These are phyloP conservation scores for Falco concolor DNA, from an alignment of 2,797 vertebrate genomes.

Conservation along the genomic window DNA sequence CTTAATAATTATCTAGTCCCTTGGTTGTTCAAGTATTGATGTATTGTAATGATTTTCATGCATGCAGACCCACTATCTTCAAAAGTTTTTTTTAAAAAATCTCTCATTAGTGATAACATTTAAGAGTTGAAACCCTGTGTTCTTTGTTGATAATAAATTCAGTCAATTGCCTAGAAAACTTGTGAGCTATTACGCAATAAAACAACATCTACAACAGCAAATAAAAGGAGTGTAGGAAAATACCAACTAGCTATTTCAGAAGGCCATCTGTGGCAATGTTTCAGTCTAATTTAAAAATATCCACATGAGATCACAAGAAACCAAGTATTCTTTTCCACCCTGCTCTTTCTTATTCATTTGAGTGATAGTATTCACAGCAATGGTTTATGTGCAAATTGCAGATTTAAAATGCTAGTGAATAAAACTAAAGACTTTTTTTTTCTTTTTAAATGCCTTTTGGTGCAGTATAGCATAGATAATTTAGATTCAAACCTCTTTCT, in stretches of 20 bases:
- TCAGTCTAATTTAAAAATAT: slow-evolving; percentile 47
- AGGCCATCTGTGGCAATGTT: neutral
- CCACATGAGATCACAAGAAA: slow-evolving; percentile 9
- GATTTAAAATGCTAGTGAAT: slow-evolving; percentile 42
- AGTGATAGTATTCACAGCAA: slow-evolving; percentile 17
- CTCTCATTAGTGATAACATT: neutral
- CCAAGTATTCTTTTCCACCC: neutral
- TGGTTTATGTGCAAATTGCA: slow-evolving; percentile 53
- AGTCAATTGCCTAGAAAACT: neutral
- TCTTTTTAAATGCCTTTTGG: slow-evolving; percentile 3
- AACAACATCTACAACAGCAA: neutral
- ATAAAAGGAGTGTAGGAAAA: neutral
- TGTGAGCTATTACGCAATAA: neutral
- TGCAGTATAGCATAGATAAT: slow-evolving; percentile 31
- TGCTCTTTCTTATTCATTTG: neutral
- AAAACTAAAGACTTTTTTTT: slow-evolving; percentile 18
- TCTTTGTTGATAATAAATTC: slow-evolving; percentile 11
- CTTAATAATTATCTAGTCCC: neutral
- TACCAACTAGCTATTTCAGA: neutral
- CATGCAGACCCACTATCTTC: neutral
- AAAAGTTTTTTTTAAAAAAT: neutral
- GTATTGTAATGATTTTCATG: neutral
- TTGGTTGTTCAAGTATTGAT: neutral
- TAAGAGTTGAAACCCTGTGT: neutral
- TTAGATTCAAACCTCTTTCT: slow-evolving; percentile 34